Base-by-base conservation (phyloP, 2,888 invertebrate genomes). In the Amphipoea lucens region DNA sequence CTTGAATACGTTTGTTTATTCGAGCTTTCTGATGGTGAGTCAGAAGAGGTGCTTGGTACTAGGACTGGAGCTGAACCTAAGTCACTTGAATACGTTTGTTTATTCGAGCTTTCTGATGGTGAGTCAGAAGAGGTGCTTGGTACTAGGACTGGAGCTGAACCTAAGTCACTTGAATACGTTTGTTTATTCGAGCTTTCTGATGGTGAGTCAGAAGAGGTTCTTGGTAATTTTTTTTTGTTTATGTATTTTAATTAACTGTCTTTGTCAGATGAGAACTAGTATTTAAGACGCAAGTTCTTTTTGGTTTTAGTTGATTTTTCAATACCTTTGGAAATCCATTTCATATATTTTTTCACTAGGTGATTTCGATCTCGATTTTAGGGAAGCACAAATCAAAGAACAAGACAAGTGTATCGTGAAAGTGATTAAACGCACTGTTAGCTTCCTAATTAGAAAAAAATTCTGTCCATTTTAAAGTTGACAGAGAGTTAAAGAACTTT, bases 261-360 rank as follows among this genome's bases (percentile, higher is more conserved):
- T 70, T 57, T 57, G 4, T 70, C 54, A 70, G 57, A 70, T 14
- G 57, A 70, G 57, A 70, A 70, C 23, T 70, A 70, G 36, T 70
- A 70, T 54, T 70, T 70, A 70, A 70, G 54, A 2, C 69, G 69
- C 51, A 69, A 20, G 69, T 20, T 4, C 1, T 51, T 70, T 70
- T 57, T 70, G 7, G 45, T 45, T 66, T 66, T 66, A 29, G 29
- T 0, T 4, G 62, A 17, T 62, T 62, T 62, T 48, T 62, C 1
- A 7, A 29, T 62, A 2, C 40, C 40, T 67, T 67, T 45, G 7
- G 67, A 45, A n/a, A 67, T 67, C 67, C 67, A 67, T 36, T 45
- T 45, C 45, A 45, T 67, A 4, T 45, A n/a, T n/a, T 67, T 45
- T 14, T 45, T 67, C 14, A 67, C 45, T 45, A 42, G n/a, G 45